Evolutionary conservation across 2,113 vertebrate genomes (phyloP), one percentile per base, ranked within the genome.

Genomic region (Vicugna pacos): DNA sequence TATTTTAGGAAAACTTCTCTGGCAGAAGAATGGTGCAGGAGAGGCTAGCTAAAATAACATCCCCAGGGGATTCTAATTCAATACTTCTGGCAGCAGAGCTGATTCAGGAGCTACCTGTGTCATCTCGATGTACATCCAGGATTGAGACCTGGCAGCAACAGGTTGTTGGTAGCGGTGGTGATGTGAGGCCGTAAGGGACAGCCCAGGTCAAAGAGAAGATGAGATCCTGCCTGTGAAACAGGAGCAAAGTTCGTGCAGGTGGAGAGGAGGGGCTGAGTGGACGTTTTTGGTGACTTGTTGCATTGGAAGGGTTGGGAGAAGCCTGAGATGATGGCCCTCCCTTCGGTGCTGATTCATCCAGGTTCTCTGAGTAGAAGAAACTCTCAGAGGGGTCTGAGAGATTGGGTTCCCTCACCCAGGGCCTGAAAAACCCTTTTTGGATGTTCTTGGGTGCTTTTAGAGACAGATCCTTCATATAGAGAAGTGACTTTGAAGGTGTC

Each of bases 1-100:
- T 73, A 72, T 94, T 77, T 86, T 97, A 70, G 62, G 93, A 48
- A 81, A 54, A 70, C 6, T 4, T 70, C 12, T 92, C 58, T 92
- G 62, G 67, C 79, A 81, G 10, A 28, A 62, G 90, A 56, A n/a
- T 52, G 77, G 84, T 30, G 14, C n/a, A 48, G 73, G 72, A 83
- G 81, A 94, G 58, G 24, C 48, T 93, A 38, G 26, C 28, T 87
- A 46, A 91, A 84, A 91, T 76, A n/a, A 24, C 0, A 17, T 81
- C 6, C 84, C 19, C 52, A 19, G 50, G 69, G 26, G 50, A 14
- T 86, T 85, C 79, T 50, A 48, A 46, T 46, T 90, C 24, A 67
- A 24, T 32, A 35, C 76, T 80, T 48, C 4, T 35, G 26, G 28
- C 46, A 30, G 32, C 32, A 48, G 38, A 77, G 42, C 28, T 73